Conservation (phyloP, 2,113 vertebrate species). For the Albula goreensis region DNA sequence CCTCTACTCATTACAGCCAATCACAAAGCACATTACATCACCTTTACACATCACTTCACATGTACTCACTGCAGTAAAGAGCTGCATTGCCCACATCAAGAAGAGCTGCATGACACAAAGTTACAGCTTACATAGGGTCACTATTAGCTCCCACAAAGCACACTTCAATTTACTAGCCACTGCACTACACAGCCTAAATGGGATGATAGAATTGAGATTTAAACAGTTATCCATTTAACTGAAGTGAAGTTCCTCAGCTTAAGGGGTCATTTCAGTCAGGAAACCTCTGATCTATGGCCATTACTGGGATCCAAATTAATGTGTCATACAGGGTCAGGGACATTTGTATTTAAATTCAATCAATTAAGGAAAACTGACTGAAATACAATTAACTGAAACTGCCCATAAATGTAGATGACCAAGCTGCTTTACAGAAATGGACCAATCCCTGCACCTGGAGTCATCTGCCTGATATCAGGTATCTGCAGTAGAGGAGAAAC, state of each 20-base stretch:
- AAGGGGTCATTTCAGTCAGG: background rate
- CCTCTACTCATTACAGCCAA: background rate
- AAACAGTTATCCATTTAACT: background rate
- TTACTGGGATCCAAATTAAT: background rate
- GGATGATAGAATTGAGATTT: background rate
- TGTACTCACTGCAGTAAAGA: background rate
- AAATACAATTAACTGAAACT: too few species aligned
- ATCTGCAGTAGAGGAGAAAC: too few species aligned
- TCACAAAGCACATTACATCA: background rate
- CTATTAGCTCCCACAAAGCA: too few species aligned
- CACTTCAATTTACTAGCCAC: too few species aligned
- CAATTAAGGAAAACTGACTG: too few species aligned
- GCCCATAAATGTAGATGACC: too few species aligned
- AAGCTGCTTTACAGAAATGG: too few species aligned
- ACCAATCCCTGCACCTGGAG: background rate
- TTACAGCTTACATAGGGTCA: too few species aligned
- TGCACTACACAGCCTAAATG: background rate
- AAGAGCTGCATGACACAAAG: too few species aligned
- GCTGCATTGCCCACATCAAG: too few species aligned
- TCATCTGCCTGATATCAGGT: background rate
- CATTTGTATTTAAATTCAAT: too few species aligned
- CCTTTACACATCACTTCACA: background rate
- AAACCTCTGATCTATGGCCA: background rate
- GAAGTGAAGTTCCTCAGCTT: background rate
- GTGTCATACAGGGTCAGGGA: too few species aligned